Conservation (phyloP, 2,113 vertebrate genomes). For the Perca schrenkii region DNA sequence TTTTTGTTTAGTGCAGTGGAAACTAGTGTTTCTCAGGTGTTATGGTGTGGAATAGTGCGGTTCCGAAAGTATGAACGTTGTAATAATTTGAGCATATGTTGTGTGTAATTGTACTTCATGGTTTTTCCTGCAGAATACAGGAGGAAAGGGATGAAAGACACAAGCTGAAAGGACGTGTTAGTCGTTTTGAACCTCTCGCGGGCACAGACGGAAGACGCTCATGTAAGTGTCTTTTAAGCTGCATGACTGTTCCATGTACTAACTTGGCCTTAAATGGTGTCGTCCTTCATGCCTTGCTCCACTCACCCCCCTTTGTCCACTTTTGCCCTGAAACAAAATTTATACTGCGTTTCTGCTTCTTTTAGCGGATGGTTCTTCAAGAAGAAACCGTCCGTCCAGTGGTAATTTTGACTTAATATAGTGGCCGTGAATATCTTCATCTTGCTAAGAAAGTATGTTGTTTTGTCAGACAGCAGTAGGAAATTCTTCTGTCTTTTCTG, state of each 20-base stretch:
- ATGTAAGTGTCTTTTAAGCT: constrained; percentile 86
- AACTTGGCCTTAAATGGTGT: constrained; percentile 36
- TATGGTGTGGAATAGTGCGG: background rate
- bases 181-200: constrained; percentile 96
- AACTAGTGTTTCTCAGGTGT: background rate
- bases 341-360: constrained; percentile 84
- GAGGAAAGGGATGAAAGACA: constrained; percentile 98
- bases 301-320: constrained; percentile 21
- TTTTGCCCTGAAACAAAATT: constrained; percentile 77
- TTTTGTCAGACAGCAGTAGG: constrained; percentile 52
- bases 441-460: constrained; percentile 54
- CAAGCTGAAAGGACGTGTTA: constrained; percentile 96
- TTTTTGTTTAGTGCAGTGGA: background rate
- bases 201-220: constrained; percentile 92
- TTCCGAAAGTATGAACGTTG: background rate
- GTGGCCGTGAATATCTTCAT: constrained; percentile 74
- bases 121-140: constrained; percentile 89
- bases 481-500: constrained; percentile 74
- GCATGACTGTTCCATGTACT: background rate
- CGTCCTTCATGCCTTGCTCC: constrained; percentile 29
- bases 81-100: background rate
- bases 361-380: constrained; percentile 96
- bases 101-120: background rate
- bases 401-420: constrained; percentile 89
- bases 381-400: constrained; percentile 98